Evolutionary conservation across 2,888 invertebrate genomes (phyloP), one percentile per base, ranked within the genome.

Genomic region (Pocota personata): DNA sequence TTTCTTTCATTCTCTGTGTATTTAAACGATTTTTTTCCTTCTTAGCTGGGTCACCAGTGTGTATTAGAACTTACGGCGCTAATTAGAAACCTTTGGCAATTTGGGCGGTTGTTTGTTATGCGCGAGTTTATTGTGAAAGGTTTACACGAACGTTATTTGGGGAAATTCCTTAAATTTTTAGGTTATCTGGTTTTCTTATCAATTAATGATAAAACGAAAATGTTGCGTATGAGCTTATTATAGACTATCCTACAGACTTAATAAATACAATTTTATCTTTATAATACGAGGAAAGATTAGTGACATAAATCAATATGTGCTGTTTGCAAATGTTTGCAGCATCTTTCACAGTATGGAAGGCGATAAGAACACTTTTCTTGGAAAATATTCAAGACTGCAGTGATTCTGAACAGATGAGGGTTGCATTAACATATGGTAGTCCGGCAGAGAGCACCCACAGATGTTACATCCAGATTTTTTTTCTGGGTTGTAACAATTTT

Each of bases 31-130:
- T 10, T 24, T 52, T 48, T 30, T 16, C 7, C 19, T 16, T 57
- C 57, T 35, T 27, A 35, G 60, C n/a, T 73, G 50, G 73, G 64
- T 79, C 30, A 76, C 19, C 21, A 14, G 16, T 21, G 16, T 21
- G 57, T 55, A 16, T 71, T 71, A 64, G 73, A 82, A 77, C 69
- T 57, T 14, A 16, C 16, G 60, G 64, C 37, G 83, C 27, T 84
- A 79, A 84, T 84, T 84, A 37, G 30, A 69, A 75, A 43, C 67
- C 69, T 79, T 30, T 48, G 67, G 52, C 8, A 35, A 19, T 66
- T 60, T 66, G 52, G 10, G 24, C n/a, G 4, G 16, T 30, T 43
- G 24, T 24, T 21, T 52, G 37, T 40, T 52, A n/a, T 52, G 12
- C 27, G 6, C 40, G 6, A 52, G 43, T 40, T 35, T 35, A 4